phyloP scores from a whole-genome alignment of 2,797 vertebrate genomes.

The Huso huso region DNA sequence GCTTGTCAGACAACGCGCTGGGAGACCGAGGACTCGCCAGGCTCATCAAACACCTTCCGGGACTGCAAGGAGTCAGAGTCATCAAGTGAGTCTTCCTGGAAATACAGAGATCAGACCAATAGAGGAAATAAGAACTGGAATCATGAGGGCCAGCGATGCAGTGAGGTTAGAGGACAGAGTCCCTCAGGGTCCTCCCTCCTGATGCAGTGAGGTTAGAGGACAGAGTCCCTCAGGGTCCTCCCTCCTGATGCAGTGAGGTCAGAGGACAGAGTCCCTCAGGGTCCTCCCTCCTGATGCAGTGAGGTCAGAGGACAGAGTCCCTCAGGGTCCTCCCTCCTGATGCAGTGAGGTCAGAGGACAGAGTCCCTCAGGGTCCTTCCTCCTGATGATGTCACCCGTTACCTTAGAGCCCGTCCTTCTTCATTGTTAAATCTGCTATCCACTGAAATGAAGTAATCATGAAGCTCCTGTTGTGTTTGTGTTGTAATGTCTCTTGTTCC shows the following conservation, averaged over 20 bases:
- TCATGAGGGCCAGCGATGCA: too few relatives aligned
- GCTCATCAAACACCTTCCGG: constrained; percentile 41
- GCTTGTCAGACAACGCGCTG: constrained; percentile 51
- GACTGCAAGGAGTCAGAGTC: constrained; percentile 17
- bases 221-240: too few relatives aligned
- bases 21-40: constrained; percentile 47
- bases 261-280: too few relatives aligned
- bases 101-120: constrained; percentile 22
- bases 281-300: too few relatives aligned
- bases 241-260: too few relatives aligned
- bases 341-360: background rate
- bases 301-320: background rate
- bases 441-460: background rate
- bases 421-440: background rate
- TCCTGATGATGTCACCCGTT: background rate
- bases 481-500: constrained; percentile 19
- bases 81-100: constrained; percentile 33
- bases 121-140: too few relatives aligned
- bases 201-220: too few relatives aligned
- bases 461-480: too few relatives aligned
- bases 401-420: background rate
- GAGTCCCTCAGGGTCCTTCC: background rate
- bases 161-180: too few relatives aligned
- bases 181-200: too few relatives aligned
- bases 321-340: background rate